phyloP scores from a whole-genome alignment of 2,113 vertebrate species.

The Azemiops feae region DNA sequence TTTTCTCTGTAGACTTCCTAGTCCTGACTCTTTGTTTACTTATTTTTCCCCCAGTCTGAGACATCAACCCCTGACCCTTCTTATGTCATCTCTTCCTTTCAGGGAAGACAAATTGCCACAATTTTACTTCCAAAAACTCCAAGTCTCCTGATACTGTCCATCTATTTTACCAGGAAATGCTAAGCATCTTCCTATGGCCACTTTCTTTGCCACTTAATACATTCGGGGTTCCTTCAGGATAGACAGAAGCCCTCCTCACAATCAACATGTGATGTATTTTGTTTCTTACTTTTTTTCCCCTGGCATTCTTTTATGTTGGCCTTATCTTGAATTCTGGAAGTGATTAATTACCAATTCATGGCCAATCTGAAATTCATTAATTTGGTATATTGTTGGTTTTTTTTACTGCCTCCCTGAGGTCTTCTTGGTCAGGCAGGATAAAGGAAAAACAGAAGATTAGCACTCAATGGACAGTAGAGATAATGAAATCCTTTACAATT shows the following conservation, averaged over 20 bases:
- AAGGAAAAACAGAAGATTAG: conserved; percentile 33
- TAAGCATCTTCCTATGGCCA: background rate
- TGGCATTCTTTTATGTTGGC: background rate
- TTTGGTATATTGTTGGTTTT: conserved; percentile 42
- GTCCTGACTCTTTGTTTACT: background rate
- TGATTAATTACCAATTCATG: conserved; percentile 71
- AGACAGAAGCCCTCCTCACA: background rate
- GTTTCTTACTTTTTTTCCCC: background rate
- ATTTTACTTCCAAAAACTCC: background rate
- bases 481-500: conserved; percentile 68
- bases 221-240: background rate
- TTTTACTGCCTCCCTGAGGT: conserved; percentile 61
- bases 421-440: conserved; percentile 40
- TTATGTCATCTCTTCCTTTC: background rate
- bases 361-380: conserved; percentile 69
- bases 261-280: background rate
- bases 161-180: background rate
- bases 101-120: background rate
- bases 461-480: conserved; percentile 48
- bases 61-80: background rate
- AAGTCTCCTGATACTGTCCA: background rate
- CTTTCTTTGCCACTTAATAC: background rate
- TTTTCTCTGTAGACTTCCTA: background rate
- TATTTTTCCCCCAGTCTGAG: background rate
- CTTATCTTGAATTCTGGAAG: conserved; percentile 67